Evolutionary conservation across 37 sponge, comb jelly and placozoan genomes (phyloP), one percentile per base, ranked within the genome.

Genomic region (Theonella swinhoei): DNA sequence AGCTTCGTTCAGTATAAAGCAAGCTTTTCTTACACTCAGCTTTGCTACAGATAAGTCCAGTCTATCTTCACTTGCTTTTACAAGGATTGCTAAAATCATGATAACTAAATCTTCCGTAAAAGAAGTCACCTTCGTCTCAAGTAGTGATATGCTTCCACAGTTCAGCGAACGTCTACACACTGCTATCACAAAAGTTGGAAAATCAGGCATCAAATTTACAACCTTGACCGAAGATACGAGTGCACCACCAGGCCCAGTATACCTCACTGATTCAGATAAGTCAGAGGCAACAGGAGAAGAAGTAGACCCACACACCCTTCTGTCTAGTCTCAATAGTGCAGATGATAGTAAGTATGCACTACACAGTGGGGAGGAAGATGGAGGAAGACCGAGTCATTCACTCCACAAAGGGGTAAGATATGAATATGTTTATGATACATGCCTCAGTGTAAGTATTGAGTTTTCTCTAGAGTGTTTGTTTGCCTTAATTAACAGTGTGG

Each of bases 81-180:
- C 54, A 47, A 14, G 7, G 11, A 14, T 47, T 14, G 7, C 54
- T 47, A 14, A 47, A 47, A 26, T 2, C 77, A 68, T 32, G 68
- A 4, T 60, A 64, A 33, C 33, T 43, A 23, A 61, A 65, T 14
- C 38, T 85, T 2, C 77, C 33, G 17, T 42, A 68, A 22, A 58
- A 54, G 77, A 68, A 54, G 24, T 85, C 35, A 85, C 85, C 19
- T 36, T 85, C 1, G 39, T 85, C 54, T 85, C 85, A 7, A 68
- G 43, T 29, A 68, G 75, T 33, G 37, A 38, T 17, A 7, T 62
- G 8, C 64, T 83, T 20, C 34, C 74, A 33, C 67, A 64, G 35
- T 75, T 83, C 42, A 30, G 34, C 26, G 36, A 75, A 24, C 74
- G 47, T 23, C 41, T 83, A 22, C 30, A 29, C 17, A 42, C 38